phyloP scores from a whole-genome alignment of 2,888 invertebrate species.

The Tiphia femorata region DNA sequence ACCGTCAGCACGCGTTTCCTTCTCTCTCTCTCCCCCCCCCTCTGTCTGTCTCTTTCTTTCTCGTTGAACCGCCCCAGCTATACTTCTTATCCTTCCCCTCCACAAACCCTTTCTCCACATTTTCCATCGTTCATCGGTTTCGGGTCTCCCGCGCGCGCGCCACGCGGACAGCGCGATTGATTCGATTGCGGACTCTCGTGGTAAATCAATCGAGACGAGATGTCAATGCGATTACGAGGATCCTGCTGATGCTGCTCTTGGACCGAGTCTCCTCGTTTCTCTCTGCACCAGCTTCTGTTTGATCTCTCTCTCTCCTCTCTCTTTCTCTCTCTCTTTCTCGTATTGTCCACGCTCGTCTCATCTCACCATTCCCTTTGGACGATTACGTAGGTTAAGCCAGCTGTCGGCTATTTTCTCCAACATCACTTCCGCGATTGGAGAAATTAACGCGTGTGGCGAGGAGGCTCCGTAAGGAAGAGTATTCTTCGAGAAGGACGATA shows the following conservation, averaged over 20 bases:
- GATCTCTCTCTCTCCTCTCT: neutral
- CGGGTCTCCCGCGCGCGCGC: neutral
- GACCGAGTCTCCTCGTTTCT: neutral
- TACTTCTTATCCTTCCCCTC: no score
- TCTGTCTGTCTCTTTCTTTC: neutral
- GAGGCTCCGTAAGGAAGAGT: no score
- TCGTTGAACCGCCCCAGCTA: no score
- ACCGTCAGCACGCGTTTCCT: neutral
- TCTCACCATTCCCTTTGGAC: no score
- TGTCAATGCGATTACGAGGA: slow-evolving; percentile 7
- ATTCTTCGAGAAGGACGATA: no score
- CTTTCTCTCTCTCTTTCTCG: neutral
- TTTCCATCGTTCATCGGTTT: neutral
- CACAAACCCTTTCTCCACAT: no score
- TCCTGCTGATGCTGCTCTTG: neutral
- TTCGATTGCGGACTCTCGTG: neutral
- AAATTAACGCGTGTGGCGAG: no score
- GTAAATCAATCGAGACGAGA: slow-evolving; percentile 9
- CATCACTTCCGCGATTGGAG: no score
- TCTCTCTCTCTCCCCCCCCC: no score
- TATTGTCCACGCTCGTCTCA: no score
- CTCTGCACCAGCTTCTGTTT: neutral
- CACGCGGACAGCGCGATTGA: neutral
- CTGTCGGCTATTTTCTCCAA: no score
- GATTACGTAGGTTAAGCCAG: no score